Conservation (phyloP, 2,113 vertebrate species). For the Chunga burmeisteri region DNA sequence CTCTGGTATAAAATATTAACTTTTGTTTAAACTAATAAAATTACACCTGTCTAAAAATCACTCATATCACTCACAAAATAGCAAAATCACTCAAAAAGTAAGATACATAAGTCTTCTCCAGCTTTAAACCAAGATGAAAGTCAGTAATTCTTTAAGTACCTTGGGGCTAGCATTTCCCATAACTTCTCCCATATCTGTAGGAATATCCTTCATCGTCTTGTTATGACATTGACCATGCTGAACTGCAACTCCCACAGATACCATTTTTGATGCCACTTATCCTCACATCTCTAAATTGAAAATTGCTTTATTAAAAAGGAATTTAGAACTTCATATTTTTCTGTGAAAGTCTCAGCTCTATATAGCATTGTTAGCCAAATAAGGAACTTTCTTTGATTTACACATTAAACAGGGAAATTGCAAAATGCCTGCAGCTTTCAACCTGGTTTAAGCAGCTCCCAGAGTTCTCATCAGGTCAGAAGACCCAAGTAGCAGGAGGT, state of each 20-base stretch:
- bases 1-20: neutral
- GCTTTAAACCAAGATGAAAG: neutral
- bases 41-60: neutral
- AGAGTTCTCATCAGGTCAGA: neutral
- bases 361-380: neutral
- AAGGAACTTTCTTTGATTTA: neutral
- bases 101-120: neutral
- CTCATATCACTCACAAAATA: neutral
- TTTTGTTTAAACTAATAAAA: neutral
- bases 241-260: neutral
- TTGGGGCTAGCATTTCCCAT: neutral
- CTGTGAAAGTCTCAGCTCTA: neutral
- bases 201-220: neutral
- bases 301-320: neutral
- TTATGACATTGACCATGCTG: neutral
- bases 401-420: neutral
- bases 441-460: neutral
- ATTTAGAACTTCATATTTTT: neutral
- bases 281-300: neutral
- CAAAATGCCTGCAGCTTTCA: neutral
- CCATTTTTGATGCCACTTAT: neutral
- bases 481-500: neutral
- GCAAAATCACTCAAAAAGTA: neutral
- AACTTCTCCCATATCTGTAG: neutral
- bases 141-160: neutral